Evolutionary conservation across 2,113 vertebrate species (phyloP), one percentile per base, ranked within the genome.

Genomic region (Syngnathus floridae): DNA sequence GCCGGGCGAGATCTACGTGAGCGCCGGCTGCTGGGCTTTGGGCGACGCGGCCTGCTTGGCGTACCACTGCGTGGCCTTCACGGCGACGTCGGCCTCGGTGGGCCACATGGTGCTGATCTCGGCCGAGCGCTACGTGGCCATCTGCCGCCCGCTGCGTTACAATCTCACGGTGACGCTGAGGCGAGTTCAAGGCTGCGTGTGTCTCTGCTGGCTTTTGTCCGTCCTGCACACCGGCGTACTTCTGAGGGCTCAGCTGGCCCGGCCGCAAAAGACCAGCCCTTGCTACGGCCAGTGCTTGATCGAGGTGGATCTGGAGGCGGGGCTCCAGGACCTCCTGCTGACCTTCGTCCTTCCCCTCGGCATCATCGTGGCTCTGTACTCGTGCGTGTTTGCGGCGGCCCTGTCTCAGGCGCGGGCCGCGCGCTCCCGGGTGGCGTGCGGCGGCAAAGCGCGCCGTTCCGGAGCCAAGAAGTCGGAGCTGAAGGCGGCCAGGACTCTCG

Each of bases 1-100:
- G 93, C 93, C 94, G 12, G 91, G 90, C 40, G 94, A 87, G 13
- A 71, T 82, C 1, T 57, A 72, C 1, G 36, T 79, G 5, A 76
- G 74, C 46, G 74, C 83, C 45, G 57, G 56, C 40, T 90, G 87
- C 74, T 91, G 89, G 88, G 71, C 82, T 52, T 74, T 90, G n/a
- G 85, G 85, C 0, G 64, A 84, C 14, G 22, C 69, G 36, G 66
- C 81, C 54, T 90, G 88, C 12, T 57, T 68, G 49, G 19, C 82
- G 37, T 77, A 58, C 13, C 19, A 67, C 62, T 49, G 84, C 3
- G 16, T 72, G 4, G 45, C 67, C 59, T 85, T 78, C 65, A 70
- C 68, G 4, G 69, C 87, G 16, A 75, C 74, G 4, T 80, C 67
- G 0, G 73, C 76, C 17, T 90, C 88, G 7, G 74, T 85, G 46